Base-by-base conservation (phyloP, 2,797 vertebrate species). In the Notoglanidium macrostoma region DNA sequence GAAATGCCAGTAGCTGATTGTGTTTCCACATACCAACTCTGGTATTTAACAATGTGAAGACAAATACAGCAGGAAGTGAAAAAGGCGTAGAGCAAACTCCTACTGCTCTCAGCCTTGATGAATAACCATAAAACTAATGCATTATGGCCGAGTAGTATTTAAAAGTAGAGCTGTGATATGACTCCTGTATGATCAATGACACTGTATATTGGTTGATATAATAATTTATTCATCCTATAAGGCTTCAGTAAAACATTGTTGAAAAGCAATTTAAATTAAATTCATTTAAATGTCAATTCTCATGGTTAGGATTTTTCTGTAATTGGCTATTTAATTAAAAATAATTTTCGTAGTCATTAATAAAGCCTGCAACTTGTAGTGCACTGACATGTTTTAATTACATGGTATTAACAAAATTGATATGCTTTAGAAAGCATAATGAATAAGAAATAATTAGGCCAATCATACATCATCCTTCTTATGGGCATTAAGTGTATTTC, bases 351-450 rank as follows among this genome's bases (percentile, higher is more conserved):
- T 97, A 99, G 97, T 99, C 98, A 99, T 99, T 99, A 99, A 99
- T 99, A 99, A 97, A 97, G 97, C 97, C 96, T 94, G 97, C 97
- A 99, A 99, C 98, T 99, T 99, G 98, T 98, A 98, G 97, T 97
- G 95, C 97, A 94, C 97, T 99, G 98, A 99, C 98, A 97, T 98
- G 98, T 99, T 99, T 99, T 99, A 99, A 99, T 99, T 99, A 99
- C 98, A 99, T 98, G 98, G 98, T 99, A 99, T 99, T 99, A 99
- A 99, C 98, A 99, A 99, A 99, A 99, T 99, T 99, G 98, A 99
- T 99, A 99, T 98, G 97, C 98, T 98, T 98, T 98, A 98, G 98
- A 99, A 98, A 98, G 97, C 98, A 98, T 96, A 96, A 97, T 98
- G 98, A 99, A 98, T 97, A 98, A 98, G 97, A 98, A 98, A 99